Evolutionary conservation across 2,113 vertebrate species (phyloP).

Genomic region (Perca fluviatilis): DNA sequence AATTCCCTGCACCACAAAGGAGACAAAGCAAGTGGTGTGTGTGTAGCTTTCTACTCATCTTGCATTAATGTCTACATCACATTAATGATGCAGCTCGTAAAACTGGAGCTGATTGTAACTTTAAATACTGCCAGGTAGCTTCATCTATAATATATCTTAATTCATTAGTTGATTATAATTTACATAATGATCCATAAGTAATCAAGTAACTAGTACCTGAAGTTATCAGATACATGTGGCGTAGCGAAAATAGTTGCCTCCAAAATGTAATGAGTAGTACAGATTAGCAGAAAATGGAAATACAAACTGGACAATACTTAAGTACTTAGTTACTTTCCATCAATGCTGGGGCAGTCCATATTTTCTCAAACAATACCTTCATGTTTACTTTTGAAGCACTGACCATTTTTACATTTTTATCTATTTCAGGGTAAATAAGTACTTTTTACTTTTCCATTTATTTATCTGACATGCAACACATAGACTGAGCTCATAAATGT

Average conservation of each 20-base stretch:
- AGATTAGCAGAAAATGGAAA: not conserved
- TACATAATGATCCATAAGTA: not conserved
- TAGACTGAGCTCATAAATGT: not conserved
- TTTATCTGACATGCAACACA: not conserved
- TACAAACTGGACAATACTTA: too few relatives aligned
- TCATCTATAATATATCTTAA: not conserved
- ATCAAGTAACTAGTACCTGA: not conserved
- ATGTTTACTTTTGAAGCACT: not conserved
- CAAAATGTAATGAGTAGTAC: not conserved
- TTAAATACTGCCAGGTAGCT: not conserved
- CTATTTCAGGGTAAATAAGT: not conserved
- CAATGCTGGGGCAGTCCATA: not conserved
- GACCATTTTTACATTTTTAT: not conserved
- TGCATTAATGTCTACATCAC: not conserved
- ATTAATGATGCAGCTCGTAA: not conserved
- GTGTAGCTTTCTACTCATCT: too few relatives aligned
- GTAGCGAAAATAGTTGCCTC: not conserved
- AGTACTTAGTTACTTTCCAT: not conserved
- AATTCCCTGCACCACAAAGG: too few relatives aligned
- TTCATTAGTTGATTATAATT: not conserved
- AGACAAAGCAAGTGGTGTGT: too few relatives aligned
- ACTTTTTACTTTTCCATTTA: not conserved
- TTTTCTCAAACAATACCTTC: not conserved
- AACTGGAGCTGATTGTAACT: not conserved
- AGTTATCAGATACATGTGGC: not conserved